Percentiles rank a stretch among this genome's conserved stretches.
Conservation (phyloP, 2,113 vertebrate species). For the Grammomys surdaster region DNA sequence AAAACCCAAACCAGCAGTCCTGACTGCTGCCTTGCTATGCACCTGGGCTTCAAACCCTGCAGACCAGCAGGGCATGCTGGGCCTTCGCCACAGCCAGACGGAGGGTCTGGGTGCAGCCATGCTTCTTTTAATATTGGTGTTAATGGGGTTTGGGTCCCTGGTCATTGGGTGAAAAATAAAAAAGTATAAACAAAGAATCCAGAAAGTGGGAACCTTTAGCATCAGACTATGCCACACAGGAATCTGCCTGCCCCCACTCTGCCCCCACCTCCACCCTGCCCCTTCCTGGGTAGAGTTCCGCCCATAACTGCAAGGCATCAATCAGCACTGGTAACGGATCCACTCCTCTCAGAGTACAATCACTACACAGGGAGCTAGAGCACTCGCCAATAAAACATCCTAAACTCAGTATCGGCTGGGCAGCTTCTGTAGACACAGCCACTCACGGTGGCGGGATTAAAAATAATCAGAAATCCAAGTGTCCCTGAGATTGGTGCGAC, state of each 20-base stretch:
- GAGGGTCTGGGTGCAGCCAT: accelerated
- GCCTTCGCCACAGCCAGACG: neutral
- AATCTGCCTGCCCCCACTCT: too few species aligned
- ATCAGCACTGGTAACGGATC: accelerated
- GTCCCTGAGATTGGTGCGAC: accelerated
- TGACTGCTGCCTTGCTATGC: neutral
- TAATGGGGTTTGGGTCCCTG: neutral
- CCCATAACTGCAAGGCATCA: accelerated
- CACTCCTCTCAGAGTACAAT: neutral
- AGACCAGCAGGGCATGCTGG: neutral
- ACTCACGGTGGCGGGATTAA: neutral
- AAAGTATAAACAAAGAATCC: neutral
- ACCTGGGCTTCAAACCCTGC: neutral
- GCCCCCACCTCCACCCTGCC: neutral
- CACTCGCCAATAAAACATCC: neutral
- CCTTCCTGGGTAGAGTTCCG: too few species aligned
- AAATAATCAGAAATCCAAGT: neutral
- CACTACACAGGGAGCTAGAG: neutral
- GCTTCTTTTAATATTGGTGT: accelerated
- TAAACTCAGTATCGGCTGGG: neutral
- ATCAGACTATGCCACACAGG: neutral
- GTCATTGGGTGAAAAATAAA: too few species aligned
- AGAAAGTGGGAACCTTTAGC: neutral
- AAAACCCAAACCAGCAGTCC: neutral
- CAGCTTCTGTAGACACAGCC: neutral